A percentile compares a stretch with the other conserved stretches of the same genome.
phyloP scores from a whole-genome alignment of 2,888 invertebrate genomes.

The Orchesellides sinensis region DNA sequence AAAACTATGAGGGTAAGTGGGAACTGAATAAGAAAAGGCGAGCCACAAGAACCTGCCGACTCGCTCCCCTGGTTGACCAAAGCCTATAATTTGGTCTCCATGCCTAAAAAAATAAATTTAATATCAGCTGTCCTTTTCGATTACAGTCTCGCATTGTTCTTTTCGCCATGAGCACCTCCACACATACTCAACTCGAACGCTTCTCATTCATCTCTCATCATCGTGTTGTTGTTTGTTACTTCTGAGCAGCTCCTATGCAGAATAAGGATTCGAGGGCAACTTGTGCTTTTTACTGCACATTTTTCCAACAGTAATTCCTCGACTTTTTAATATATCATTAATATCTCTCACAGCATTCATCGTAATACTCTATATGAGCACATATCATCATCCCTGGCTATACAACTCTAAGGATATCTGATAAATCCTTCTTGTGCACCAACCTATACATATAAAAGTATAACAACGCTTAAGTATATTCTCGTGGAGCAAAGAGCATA shows the following conservation, averaged over 20 bases:
- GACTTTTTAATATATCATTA: conserved; percentile 10
- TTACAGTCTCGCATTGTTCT: conserved; percentile 75
- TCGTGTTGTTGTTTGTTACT: conserved; percentile 10
- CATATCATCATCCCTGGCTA: too few species aligned
- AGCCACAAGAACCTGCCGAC: conserved; percentile 70
- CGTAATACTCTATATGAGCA: too few species aligned
- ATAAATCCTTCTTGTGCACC: too few species aligned
- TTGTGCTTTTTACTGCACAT: conserved; percentile 18
- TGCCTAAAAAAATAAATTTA: conserved; percentile 74
- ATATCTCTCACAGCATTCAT: background rate
- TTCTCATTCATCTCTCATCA: conserved; percentile 61
- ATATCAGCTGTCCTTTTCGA: conserved; percentile 75
- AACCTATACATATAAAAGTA: background rate
- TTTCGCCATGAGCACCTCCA: conserved; percentile 71
- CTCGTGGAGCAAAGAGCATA: background rate
- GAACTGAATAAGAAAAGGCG: conserved; percentile 56
- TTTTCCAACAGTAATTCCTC: conserved; percentile 7
- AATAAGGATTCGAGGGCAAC: conserved; percentile 3
- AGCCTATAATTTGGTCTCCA: conserved; percentile 75
- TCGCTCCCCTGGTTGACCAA: conserved; percentile 74
- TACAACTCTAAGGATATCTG: background rate
- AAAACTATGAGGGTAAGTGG: conserved; percentile 48
- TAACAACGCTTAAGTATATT: background rate
- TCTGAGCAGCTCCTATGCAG: background rate
- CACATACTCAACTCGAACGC: conserved; percentile 60